A percentile compares a stretch with the other conserved stretches of the same genome.
These are phyloP conservation scores for Epizoanthus stellaris DNA, from an alignment of 92 coral and sea anemone species.

Conservation along the genomic window DNA sequence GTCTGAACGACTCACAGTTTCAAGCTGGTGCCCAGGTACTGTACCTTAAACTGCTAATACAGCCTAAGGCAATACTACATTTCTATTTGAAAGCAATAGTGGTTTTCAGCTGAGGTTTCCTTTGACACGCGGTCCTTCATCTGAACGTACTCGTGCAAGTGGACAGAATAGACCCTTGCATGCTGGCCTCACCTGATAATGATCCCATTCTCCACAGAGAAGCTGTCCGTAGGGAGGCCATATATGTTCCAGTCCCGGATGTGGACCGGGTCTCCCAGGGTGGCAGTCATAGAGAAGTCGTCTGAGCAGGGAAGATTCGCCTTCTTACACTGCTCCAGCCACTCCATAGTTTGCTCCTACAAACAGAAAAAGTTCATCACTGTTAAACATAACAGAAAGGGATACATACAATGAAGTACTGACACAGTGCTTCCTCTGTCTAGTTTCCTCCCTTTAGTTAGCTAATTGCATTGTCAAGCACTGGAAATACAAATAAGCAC, in stretches of 20 bases:
- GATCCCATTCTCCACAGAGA: constrained; percentile 99
- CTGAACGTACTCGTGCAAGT: neutral
- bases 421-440: no score
- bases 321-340: constrained; percentile 77
- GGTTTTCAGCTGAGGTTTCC: neutral
- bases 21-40: no score
- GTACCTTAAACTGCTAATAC: no score
- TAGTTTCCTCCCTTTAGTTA: no score
- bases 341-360: constrained; percentile 84
- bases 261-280: constrained; percentile 95
- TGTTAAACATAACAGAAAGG: neutral
- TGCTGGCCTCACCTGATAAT: constrained; percentile 72
- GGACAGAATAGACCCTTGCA: neutral
- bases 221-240: constrained; percentile 98
- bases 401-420: neutral
- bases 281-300: constrained; percentile 95
- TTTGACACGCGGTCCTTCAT: neutral
- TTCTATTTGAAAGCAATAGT: no score
- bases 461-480: no score
- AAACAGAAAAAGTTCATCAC: neutral
- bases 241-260: constrained; percentile 99
- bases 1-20: no score
- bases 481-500: no score
- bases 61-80: no score
- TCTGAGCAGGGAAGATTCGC: constrained; percentile 91